Conservation (phyloP, 2,797 vertebrate species). For the Pseudomugil tenellus region DNA sequence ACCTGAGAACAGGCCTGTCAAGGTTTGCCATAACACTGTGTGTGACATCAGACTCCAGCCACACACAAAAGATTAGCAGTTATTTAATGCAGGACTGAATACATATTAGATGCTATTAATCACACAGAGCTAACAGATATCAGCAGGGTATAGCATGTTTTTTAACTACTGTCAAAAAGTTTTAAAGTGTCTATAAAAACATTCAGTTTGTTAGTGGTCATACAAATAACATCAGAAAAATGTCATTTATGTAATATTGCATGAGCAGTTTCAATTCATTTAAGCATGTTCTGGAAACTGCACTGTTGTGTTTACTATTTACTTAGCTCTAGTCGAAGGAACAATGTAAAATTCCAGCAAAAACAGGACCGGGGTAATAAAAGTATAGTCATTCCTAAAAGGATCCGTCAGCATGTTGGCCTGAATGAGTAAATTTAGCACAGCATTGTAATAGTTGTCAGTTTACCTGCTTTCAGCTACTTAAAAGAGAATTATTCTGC, state of each 20-base stretch:
- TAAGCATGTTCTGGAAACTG: not conserved
- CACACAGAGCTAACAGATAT: not conserved
- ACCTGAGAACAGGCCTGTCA: not conserved
- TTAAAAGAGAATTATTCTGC: conserved; percentile 36
- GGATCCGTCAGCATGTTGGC: conserved; percentile 6
- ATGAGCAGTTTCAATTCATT: not conserved
- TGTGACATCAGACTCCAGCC: not conserved
- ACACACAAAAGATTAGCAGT: no score
- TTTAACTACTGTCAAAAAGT: not conserved
- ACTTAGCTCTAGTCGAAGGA: conserved; percentile 3
- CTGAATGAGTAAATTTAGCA: conserved; percentile 21
- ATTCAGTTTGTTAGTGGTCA: not conserved
- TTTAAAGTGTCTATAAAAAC: no score
- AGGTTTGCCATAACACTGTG: not conserved
- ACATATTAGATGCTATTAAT: no score
- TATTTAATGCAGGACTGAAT: not conserved
- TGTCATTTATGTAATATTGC: not conserved
- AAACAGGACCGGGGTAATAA: conserved; percentile 5
- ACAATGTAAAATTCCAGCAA: conserved; percentile 24
- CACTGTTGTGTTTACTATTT: conserved; percentile 7
- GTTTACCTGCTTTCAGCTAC: conserved; percentile 38
- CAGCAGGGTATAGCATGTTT: no score
- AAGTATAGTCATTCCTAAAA: conserved; percentile 21
- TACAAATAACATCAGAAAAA: not conserved
- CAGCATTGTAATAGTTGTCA: conserved; percentile 43